Evolutionary conservation across 2,888 invertebrate genomes (phyloP).

Genomic region (Notocelia uddmanniana): DNA sequence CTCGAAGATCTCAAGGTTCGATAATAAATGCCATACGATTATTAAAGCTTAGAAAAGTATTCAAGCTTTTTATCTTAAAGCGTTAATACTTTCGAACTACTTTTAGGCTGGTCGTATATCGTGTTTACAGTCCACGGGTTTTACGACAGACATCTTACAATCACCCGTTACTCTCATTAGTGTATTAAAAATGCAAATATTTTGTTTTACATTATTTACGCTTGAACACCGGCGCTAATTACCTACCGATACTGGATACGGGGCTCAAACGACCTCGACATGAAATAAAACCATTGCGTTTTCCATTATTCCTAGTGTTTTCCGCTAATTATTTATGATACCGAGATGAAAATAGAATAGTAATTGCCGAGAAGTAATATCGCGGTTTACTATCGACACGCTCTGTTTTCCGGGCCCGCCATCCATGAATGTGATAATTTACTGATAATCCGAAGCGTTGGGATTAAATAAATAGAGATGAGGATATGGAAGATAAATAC

Average conservation of each 20-base stretch:
- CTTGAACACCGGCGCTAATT: conserved; percentile 19
- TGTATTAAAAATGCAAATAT: background rate
- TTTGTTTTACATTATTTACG: conserved; percentile 9
- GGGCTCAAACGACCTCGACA: conserved; percentile 34
- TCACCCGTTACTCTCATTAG: background rate
- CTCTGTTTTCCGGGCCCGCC: conserved; percentile 1
- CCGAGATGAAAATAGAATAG: conserved; percentile 43
- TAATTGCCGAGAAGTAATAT: conserved; percentile 33
- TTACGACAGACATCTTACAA: background rate
- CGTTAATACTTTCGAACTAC: background rate
- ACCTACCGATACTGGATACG: conserved; percentile 15
- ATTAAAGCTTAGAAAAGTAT: too few relatives aligned
- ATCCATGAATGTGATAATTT: conserved; percentile 15
- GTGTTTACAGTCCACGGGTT: background rate
- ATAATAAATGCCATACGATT: too few relatives aligned
- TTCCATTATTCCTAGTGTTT: too few relatives aligned
- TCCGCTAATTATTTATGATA: conserved; percentile 36
- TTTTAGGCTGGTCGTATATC: background rate
- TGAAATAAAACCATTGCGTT: conserved; percentile 34
- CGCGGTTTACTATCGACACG: conserved; percentile 32
- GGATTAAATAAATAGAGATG: background rate
- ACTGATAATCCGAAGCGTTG: conserved; percentile 7
- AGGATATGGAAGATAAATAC: background rate
- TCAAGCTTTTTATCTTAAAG: too few relatives aligned
- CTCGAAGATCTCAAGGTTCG: too few relatives aligned